A percentile compares a stretch with the other conserved stretches of the same genome.
phyloP scores from a whole-genome alignment of 2,888 invertebrate genomes.

The Invenusta paracnida region DNA sequence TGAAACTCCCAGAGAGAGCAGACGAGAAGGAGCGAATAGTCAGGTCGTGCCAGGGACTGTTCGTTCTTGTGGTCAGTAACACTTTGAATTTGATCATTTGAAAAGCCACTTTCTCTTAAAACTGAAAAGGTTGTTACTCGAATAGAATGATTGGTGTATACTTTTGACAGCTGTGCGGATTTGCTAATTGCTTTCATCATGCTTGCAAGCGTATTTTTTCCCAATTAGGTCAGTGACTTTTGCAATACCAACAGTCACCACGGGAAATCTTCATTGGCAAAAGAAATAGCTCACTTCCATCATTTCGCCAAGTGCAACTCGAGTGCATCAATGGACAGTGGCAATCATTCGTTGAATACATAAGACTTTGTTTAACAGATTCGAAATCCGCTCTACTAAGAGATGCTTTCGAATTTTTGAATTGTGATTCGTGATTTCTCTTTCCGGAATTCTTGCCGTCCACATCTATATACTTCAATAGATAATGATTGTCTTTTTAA shows the following conservation, averaged over 20 bases:
- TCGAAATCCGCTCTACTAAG: no score
- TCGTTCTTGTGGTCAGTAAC: not conserved
- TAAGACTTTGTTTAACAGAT: no score
- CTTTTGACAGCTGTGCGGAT: not conserved
- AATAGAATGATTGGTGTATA: not conserved
- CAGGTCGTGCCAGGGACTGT: not conserved
- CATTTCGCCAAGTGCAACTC: not conserved
- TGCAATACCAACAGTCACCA: not conserved
- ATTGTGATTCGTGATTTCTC: no score
- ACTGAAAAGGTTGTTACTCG: not conserved
- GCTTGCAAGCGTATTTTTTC: not conserved
- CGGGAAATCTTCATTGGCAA: not conserved
- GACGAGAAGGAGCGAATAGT: not conserved
- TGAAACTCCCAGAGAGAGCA: not conserved
- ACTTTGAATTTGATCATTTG: constrained; percentile 11
- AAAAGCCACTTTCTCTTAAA: not conserved
- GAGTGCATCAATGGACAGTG: not conserved
- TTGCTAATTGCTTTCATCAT: not conserved
- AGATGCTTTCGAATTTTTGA: no score
- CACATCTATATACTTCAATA: no score
- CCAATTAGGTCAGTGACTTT: not conserved
- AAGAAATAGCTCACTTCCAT: not conserved
- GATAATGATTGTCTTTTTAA: no score
- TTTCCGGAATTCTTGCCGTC: no score
- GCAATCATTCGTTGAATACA: no score